Base-by-base conservation (phyloP, 1,140 invertebrate genomes). In the Cryptotermes secundus region DNA sequence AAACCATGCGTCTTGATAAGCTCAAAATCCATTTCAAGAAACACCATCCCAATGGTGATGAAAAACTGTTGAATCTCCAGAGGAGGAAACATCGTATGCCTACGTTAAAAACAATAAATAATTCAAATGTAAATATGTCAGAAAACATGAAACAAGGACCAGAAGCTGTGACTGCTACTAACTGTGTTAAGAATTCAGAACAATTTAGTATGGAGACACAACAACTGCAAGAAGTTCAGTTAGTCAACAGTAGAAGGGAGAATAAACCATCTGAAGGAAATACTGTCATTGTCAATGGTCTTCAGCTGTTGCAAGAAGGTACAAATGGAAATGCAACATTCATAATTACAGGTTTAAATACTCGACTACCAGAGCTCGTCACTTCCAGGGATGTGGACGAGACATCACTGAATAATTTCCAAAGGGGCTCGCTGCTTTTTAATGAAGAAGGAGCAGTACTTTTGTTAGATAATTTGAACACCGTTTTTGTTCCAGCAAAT, bases 1-100 rank as follows among this genome's bases (percentile, higher is more conserved):
- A 89, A 42, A 91, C 91, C 34, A 91, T 91, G 86, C 89, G 92
- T 12, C 90, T 89, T 26, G 92, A 93, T 87, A 92, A 93, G 85
- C 88, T 93, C 36, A 92, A 92, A 83, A 91, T 92, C 79, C 92
- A 93, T 86, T 87, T 90, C 10, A 86, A 89, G 81, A 87, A 88
- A 34, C 88, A 90, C 22, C 90, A 90, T 84, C 89, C 89, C 6
- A 88, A 90, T 24, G 34, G 53, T 34, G 83, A 83, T 38, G 34
- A 72, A 14, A 31, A 83, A 49, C 49, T 72, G n/a, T 36, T 83
- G 53, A 36, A n/a, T 34, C 49, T 79, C 26, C 53, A 35, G 24
- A 59, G 72, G 72, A 83, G 59, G 53, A 83, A 83, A 31, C 35
- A 72, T n/a, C 59, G 26, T 10, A 72, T 72, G 26, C 26, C 7